Base-by-base conservation (phyloP, 2,797 vertebrate species). In the Macropodus opercularis region DNA sequence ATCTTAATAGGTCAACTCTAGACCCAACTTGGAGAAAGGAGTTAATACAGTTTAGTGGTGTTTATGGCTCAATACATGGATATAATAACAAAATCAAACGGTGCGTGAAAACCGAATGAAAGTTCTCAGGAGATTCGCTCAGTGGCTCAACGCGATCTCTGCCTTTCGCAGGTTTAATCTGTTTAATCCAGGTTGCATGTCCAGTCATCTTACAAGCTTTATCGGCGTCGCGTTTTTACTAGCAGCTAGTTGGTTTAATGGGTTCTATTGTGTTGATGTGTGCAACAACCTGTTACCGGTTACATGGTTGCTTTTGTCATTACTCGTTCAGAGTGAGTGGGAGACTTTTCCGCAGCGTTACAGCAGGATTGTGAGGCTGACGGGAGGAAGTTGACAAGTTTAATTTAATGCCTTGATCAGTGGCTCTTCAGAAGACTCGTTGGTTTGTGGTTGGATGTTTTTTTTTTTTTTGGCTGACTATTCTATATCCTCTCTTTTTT, bases 241-340 rank as follows among this genome's bases (percentile, higher is more conserved):
- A 11, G n/a, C 40, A 26, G 6, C 21, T 35, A 13, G 18, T 40
- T 29, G n/a, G 15, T 41, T 19, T 19, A 23, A 1, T 44, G 50
- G n/a, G 32, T 47, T 56, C 63, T 21, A 24, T 54, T 14, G 13
- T 19, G 31, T 7, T 47, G 27, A 24, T 1, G 23, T 47, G 26
- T 50, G 36, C 8, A 66, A 62, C 64, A 76, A 74, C 67, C 59
- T 78, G 69, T 81, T 72, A 65, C 57, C 46, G 3, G 46, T 3
- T 1, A 23, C 26, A 8, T 7, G 5, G 5, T 2, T 14, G 24
- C 14, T 21, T 6, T n/a, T 44, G 14, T 31, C 39, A 0, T 69
- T n/a, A 8, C 15, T 6, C 10, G 27, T 15, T 6, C 41, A 42
- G 22, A 36, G 50, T 27, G 49, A 19, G 11, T 39, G 46, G 19